Base-by-base conservation (phyloP, 2,888 invertebrate species). In the Ischnura elegans region DNA sequence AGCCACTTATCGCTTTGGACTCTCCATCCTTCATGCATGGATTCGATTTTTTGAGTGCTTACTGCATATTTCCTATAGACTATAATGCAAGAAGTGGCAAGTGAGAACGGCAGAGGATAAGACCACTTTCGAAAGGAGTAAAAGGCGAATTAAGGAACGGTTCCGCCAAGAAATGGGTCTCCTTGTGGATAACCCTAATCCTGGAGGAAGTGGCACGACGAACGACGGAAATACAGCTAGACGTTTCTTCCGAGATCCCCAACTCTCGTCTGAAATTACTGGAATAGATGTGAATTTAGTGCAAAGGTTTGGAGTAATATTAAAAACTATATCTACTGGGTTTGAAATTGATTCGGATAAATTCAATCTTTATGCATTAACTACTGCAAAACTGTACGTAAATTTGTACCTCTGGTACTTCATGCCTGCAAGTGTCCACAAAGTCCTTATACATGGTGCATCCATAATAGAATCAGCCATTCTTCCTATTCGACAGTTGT, bases 351-450 rank as follows among this genome's bases (percentile, higher is more conserved):
- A 55, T 55, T 55, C 55, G 55, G 55, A 55, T 55, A 55, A 21
- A 55, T 55, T 55, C 55, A 55, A 55, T 55, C 13, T 19, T 10
- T 55, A 55, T 55, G 55, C 55, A 19, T 55, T 55, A 19, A 21
- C 13, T 55, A 55, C 55, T 55, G 55, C 55, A 16, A 55, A 55
- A 55, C 55, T 55, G 13, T 55, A 55, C 16, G 55, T 5, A 10
- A 55, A 2, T 55, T 55, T 16, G 16, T 55, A 16, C 55, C 55
- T 21, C 86, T 95, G 95, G 95, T 95, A 94, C 93, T 94, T 94
- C 93, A 95, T 95, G 95, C 95, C 95, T 86, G 94, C 95, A 84
- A 94, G 94, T 36, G 94, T 95, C 10, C 95, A 95, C 87, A 95
- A 95, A 94, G 66, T 95, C 21, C 94, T 95, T 25, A 94, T 95